Evolutionary conservation across 2,888 invertebrate species (phyloP), one percentile per base, ranked within the genome.

Genomic region (Polyommatus icarus): DNA sequence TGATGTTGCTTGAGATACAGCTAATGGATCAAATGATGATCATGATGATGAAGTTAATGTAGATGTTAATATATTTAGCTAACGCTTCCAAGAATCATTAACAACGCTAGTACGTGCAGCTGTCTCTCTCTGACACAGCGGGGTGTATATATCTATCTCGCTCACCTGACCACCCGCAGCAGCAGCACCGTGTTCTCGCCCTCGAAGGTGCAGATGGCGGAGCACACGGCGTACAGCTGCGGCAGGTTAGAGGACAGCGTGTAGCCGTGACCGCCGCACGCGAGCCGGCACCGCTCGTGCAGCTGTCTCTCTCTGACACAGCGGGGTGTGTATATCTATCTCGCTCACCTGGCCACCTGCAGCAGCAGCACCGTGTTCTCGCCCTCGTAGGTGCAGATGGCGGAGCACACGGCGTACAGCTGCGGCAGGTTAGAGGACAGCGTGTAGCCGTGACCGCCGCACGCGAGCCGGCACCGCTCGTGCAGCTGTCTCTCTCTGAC

Each of bases 201-300:
- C 90, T 99, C 99, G 83, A 99, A 99, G 0, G 99, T 99, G 85
- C 97, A 97, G 54, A 97, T 96, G 0, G 99, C 98, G 0, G 98
- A 97, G 18, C 96, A 95, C 80, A 97, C 91, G 3, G 97, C 97
- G 84, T 98, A 99, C 3, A 97, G 96, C 76, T 96, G 95, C 0
- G 99, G 98, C 76, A 99, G 94, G 87, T 97, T 98, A 54, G 98
- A 97, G 40, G 96, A 95, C 77, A 96, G 95, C 96, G 98, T 97
- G 91, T 97, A 99, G 5, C 99, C 99, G 87, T 99, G 99, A 0
- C 99, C 99, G 2, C 99, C 99, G 87, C 99, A 99, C 0, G 99
- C 95, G 83, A 97, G 91, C 1, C 99, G 96, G 82, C 98, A 96
- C 57, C 95, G 95, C 87, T 99, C 99, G 5, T 50, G 5, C 29